Percentiles rank a stretch among this genome's conserved stretches.
Conservation (phyloP, 1,140 invertebrate genomes). For the Asbolus verrucosus region DNA sequence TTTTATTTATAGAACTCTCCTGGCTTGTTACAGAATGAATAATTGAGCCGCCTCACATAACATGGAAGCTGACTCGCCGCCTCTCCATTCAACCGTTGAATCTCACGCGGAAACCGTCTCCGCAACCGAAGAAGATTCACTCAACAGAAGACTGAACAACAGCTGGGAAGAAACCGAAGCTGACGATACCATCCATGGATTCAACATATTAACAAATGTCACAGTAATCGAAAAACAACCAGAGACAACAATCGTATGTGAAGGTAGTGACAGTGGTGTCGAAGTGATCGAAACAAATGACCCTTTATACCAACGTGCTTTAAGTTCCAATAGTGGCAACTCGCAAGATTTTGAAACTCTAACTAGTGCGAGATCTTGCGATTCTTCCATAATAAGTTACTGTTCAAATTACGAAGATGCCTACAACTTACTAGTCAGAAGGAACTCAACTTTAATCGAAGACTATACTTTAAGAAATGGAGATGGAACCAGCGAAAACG, state of each 20-base stretch:
- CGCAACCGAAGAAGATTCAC: constrained; percentile 21
- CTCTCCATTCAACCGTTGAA: constrained; percentile 36
- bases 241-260: constrained; percentile 60
- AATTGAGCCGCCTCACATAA: constrained; percentile 15
- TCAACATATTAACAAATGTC: constrained; percentile 55
- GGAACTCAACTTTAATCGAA: constrained; percentile 66
- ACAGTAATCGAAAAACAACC: constrained; percentile 58
- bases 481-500: constrained; percentile 75
- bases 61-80: constrained; percentile 47
- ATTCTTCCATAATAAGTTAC: constrained; percentile 81
- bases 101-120: constrained; percentile 22
- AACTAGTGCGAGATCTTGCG: constrained; percentile 74
- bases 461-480: constrained; percentile 64
- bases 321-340: constrained; percentile 73
- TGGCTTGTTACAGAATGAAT: constrained; percentile 43
- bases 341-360: constrained; percentile 70
- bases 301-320: constrained; percentile 65
- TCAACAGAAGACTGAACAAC: constrained; percentile 38
- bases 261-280: constrained; percentile 84
- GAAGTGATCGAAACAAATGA: constrained; percentile 73
- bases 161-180: constrained; percentile 50
- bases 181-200: constrained; percentile 57
- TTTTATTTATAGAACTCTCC: constrained; percentile 37
- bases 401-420: constrained; percentile 77
- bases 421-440: constrained; percentile 68